A percentile compares a stretch with the other conserved stretches of the same genome.
Conservation (phyloP, 64 coral and sea anemone species). For the Porites lutea region DNA sequence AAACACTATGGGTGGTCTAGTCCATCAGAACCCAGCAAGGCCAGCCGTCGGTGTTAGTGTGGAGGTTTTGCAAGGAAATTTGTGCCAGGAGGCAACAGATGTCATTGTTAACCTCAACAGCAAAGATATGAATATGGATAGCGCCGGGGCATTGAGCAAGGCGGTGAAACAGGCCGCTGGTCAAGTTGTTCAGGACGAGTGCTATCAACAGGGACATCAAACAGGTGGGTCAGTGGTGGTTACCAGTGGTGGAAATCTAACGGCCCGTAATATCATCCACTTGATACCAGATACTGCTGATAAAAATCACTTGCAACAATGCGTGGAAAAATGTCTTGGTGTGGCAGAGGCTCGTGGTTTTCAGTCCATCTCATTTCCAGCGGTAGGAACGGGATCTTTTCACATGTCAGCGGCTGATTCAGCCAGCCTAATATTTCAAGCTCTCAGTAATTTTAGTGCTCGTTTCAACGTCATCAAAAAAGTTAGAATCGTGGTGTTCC, state of each 20-base stretch:
- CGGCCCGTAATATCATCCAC: slow-evolving; percentile 1
- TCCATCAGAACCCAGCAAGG: background rate
- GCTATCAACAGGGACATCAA: slow-evolving; percentile 59
- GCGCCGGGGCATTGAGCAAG: slow-evolving; percentile 79
- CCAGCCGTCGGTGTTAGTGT: background rate
- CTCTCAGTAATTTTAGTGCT: no score
- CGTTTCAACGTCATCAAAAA: no score
- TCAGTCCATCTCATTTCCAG: no score
- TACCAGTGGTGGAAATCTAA: slow-evolving; percentile 64
- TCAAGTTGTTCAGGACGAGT: slow-evolving; percentile 60
- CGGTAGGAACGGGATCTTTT: no score
- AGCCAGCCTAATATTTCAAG: no score
- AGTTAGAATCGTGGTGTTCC: no score
- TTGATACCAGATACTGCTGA: slow-evolving; percentile 10
- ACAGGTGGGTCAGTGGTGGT: slow-evolving; percentile 68
- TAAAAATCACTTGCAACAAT: no score
- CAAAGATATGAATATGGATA: slow-evolving; percentile 75
- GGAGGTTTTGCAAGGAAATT: slow-evolving; percentile 56
- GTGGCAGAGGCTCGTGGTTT: no score
- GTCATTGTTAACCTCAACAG: slow-evolving; percentile 82
- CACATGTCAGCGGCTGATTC: no score
- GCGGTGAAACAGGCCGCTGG: slow-evolving; percentile 23
- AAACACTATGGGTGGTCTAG: background rate
- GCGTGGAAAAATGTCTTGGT: no score
- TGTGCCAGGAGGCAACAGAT: slow-evolving; percentile 64